A percentile compares a stretch with the other conserved stretches of the same genome.
Evolutionary conservation across 2,797 vertebrate species (phyloP).

Genomic region (Melanotaenia parkinsoni): DNA sequence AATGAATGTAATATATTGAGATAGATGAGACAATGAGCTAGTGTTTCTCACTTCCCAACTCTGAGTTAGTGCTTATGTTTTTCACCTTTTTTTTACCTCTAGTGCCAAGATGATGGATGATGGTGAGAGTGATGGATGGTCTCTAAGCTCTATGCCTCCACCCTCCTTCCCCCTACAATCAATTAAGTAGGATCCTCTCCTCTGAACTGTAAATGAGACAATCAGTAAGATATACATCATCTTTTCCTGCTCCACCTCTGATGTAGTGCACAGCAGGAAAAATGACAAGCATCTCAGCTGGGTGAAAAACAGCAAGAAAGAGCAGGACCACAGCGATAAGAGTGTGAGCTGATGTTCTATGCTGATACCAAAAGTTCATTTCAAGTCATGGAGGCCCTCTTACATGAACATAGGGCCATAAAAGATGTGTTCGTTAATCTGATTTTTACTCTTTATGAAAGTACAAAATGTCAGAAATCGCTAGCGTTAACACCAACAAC

Average conservation of each 20-base stretch:
- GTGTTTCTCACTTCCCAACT: conserved; percentile 21
- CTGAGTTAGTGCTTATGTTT: conserved; percentile 17
- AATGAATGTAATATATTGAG: background rate
- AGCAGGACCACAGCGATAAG: conserved; percentile 6
- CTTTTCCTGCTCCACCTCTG: background rate
- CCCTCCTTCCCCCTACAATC: conserved; percentile 36
- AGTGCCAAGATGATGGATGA: conserved; percentile 25
- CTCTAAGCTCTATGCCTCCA: conserved; percentile 13
- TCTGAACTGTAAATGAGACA: conserved; percentile 51
- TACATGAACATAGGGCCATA: background rate
- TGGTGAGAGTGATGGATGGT: conserved; percentile 45
- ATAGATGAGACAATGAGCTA: background rate
- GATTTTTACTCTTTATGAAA: background rate
- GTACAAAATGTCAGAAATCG: background rate
- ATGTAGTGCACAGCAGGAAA: background rate
- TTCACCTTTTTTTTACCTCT: conserved; percentile 30
- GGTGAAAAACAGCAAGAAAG: conserved; percentile 16
- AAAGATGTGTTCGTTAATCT: background rate
- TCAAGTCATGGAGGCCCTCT: background rate
- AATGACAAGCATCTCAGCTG: conserved; percentile 14
- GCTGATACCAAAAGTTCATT: background rate
- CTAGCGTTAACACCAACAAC: background rate
- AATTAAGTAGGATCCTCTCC: conserved; percentile 47
- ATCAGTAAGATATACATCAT: conserved; percentile 52
- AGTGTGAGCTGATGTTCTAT: background rate